phyloP scores from a whole-genome alignment of 1,140 invertebrate species.

The Geopemphigus sp. region DNA sequence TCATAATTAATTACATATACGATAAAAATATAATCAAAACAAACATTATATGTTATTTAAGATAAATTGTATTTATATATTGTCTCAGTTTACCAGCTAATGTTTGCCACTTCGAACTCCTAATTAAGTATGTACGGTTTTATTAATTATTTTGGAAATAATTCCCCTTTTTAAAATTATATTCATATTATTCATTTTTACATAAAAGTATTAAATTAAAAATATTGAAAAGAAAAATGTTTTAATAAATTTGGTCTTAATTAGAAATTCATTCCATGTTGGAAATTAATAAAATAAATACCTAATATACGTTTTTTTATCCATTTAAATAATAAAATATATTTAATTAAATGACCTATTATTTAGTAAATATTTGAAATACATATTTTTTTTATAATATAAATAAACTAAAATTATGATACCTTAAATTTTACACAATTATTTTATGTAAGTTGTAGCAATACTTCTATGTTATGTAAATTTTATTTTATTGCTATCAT shows the following conservation, averaged over 20 bases:
- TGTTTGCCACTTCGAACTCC: neutral
- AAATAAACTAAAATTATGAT: neutral
- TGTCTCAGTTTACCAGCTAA: conserved; percentile 9
- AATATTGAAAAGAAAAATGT: too few relatives aligned
- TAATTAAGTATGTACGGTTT: conserved; percentile 17
- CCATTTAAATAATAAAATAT: too few relatives aligned
- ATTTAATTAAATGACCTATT: too few relatives aligned
- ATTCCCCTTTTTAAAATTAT: neutral
- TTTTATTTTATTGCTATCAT: neutral
- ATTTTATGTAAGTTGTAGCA: neutral
- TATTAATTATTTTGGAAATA: neutral
- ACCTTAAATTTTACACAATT: conserved; percentile 11
- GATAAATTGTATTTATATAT: conserved; percentile 11
- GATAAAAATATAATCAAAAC: conserved; percentile 30
- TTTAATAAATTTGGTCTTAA: too few relatives aligned
- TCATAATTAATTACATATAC: neutral
- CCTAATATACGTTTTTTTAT: too few relatives aligned
- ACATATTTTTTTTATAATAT: neutral
- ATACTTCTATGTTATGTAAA: neutral
- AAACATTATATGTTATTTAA: conserved; percentile 7
- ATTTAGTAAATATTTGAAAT: too few relatives aligned
- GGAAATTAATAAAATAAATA: too few relatives aligned
- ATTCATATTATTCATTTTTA: neutral
- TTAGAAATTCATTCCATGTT: too few relatives aligned
- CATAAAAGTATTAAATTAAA: too few relatives aligned